These are phyloP conservation scores for Drosophila pectinifera DNA, from an alignment of 1,140 invertebrate genomes.

Conservation along the genomic window DNA sequence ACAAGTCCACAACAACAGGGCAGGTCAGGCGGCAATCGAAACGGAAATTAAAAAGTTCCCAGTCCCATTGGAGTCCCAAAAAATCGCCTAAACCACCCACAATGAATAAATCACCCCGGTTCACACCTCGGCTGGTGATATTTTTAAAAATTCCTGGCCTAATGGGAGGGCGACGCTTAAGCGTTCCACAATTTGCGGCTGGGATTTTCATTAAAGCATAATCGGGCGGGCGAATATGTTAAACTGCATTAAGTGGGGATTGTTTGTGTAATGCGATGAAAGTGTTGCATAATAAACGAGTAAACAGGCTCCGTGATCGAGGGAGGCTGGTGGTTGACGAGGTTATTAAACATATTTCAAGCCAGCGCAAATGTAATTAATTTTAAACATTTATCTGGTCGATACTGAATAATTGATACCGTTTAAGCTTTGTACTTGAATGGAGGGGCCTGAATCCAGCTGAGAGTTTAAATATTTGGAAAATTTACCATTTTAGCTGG, in stretches of 20 bases:
- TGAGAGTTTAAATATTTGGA: neutral
- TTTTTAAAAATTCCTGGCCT: conserved; percentile 4
- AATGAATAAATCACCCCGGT: neutral
- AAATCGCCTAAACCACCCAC: conserved; percentile 3
- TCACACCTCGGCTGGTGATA: neutral
- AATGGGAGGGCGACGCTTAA: neutral
- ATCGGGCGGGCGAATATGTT: conserved; percentile 60
- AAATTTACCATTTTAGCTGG: conserved; percentile 10
- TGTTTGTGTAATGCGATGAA: conserved; percentile 65
- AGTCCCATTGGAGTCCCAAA: neutral
- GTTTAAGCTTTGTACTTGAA: conserved; percentile 10
- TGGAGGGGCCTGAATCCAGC: neutral
- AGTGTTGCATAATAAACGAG: conserved; percentile 64
- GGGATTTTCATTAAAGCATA: conserved; percentile 62
- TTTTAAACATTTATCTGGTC: conserved; percentile 48
- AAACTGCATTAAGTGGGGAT: conserved; percentile 50
- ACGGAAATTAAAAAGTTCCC: conserved; percentile 63
- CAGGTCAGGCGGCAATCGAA: conserved; percentile 42
- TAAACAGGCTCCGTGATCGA: conserved; percentile 26
- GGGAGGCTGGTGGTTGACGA: conserved; percentile 7
- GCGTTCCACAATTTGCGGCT: conserved; percentile 64
- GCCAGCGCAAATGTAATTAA: conserved; percentile 36
- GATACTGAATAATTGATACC: conserved; percentile 27
- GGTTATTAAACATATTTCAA: conserved; percentile 39
- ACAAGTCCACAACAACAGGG: conserved; percentile 7